Evolutionary conservation across 2,888 invertebrate genomes (phyloP), one percentile per base, ranked within the genome.

Genomic region (Caenorhabditis uteleia): DNA sequence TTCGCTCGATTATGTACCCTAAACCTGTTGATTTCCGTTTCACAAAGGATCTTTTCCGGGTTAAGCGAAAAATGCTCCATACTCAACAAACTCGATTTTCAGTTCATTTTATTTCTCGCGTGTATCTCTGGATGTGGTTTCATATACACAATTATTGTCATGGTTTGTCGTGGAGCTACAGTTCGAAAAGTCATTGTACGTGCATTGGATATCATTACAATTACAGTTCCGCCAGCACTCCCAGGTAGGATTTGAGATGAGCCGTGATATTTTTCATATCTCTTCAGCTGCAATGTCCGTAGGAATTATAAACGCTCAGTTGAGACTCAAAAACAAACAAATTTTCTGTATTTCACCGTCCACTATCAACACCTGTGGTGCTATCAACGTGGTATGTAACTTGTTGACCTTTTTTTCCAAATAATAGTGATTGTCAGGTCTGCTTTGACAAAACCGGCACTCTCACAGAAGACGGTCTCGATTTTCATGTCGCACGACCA

Each of bases 191-290:
- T 91, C 74, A 85, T 90, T 4, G 86, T 93, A 38, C 89, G 92
- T 44, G 90, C 91, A 2, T 85, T 94, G 69, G 94, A 94, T 83
- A 90, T 94, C 57, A 89, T 95, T 70, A 94, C 94, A 0, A 93
- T 94, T 74, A 92, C 92, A 14, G 91, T 94, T 26, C 93, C 94
- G 0, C 93, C 94, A 7, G 93, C 93, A 12, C 85, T 94, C 44
- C 94, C 94, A n/a, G n/a, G n/a, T n/a, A n/a, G 6, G 73, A 57
- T 29, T 29, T 31, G 4, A 43, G 10, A 20, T 27, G 20, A 25
- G 16, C 31, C 20, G 18, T 48, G 8, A 26, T 8, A 8, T 31
- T 21, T 57, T 64, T 20, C 43, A n/a, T n/a, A n/a, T n/a, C n/a
- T n/a, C n/a, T n/a, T n/a, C n/a, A 61, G 93, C 86, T 2, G 86